phyloP scores from a whole-genome alignment of 1,140 invertebrate species.

The Zaprionus ornatus region DNA sequence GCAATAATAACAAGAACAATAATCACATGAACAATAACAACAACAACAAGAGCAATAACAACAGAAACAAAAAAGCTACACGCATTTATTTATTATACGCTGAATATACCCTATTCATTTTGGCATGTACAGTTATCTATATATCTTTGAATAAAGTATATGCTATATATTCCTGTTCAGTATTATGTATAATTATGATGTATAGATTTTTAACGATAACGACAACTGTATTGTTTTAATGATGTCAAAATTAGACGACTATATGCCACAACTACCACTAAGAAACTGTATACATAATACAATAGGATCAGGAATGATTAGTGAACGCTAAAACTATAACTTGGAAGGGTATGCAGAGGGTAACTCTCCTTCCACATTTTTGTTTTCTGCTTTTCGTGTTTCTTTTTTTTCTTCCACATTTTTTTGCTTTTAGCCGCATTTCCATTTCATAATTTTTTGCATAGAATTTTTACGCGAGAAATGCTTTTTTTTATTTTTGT shows the following conservation, averaged over 20 bases:
- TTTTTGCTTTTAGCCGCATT: constrained; percentile 48
- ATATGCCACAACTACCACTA: too few relatives aligned
- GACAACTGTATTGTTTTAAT: too few relatives aligned
- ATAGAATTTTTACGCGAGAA: constrained; percentile 28
- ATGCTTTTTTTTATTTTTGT: constrained; percentile 42
- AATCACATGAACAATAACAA: constrained; percentile 22
- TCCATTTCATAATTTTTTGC: constrained; percentile 50
- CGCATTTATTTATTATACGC: constrained; percentile 21
- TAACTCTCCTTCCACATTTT: not conserved
- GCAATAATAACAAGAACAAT: constrained; percentile 22
- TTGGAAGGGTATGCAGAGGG: not conserved
- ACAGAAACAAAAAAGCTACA: constrained; percentile 19
- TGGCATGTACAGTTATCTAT: too few relatives aligned
- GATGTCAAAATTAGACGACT: too few relatives aligned
- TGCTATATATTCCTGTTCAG: not conserved
- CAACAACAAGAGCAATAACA: too few relatives aligned
- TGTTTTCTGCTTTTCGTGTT: not conserved
- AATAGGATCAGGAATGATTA: not conserved
- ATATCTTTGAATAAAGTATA: too few relatives aligned
- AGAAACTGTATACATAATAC: too few relatives aligned
- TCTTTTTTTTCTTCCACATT: not conserved
- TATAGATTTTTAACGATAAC: too few relatives aligned
- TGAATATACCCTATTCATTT: too few relatives aligned
- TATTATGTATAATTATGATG: too few relatives aligned
- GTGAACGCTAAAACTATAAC: not conserved